A percentile compares a stretch with the other conserved stretches of the same genome.
phyloP scores from a whole-genome alignment of 2,113 vertebrate species.

The Patagioenas fasciata region DNA sequence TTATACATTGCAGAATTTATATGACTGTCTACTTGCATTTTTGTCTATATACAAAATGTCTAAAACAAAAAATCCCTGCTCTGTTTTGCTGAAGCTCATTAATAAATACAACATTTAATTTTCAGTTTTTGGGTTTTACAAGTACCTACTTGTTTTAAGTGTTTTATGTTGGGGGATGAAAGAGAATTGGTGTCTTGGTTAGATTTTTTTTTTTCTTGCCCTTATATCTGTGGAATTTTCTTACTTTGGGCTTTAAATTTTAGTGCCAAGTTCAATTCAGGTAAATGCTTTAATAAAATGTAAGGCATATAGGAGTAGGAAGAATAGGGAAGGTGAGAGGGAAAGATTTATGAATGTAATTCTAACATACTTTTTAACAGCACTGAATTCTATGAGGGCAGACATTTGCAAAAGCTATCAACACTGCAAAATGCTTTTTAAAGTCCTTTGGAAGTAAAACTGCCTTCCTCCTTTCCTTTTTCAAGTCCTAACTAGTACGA shows the following conservation, averaged over 20 bases:
- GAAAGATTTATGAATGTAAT: conserved; percentile 12
- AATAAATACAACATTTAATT: not conserved
- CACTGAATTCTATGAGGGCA: not conserved
- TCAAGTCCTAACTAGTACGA: not conserved
- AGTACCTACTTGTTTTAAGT: not conserved
- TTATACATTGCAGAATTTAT: not conserved
- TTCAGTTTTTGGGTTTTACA: not conserved
- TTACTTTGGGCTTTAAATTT: not conserved
- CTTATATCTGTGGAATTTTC: not conserved
- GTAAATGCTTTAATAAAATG: not conserved
- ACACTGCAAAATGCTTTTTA: not conserved
- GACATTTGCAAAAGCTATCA: conserved; percentile 11
- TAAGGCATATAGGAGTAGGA: not conserved
- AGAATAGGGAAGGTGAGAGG: not conserved
- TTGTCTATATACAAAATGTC: not conserved
- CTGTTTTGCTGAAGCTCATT: not conserved
- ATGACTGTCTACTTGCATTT: not conserved
- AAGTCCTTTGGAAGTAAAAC: not conserved
- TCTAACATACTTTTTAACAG: not conserved
- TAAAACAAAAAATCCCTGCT: not conserved
- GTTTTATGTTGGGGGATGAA: not conserved
- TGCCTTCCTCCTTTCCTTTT: not conserved
- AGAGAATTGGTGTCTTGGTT: not conserved
- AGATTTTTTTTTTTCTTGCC: not conserved
- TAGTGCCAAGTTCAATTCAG: conserved; percentile 6